These are phyloP conservation scores for Ligdia adustata DNA, from an alignment of 2,888 invertebrate genomes.

Conservation along the genomic window DNA sequence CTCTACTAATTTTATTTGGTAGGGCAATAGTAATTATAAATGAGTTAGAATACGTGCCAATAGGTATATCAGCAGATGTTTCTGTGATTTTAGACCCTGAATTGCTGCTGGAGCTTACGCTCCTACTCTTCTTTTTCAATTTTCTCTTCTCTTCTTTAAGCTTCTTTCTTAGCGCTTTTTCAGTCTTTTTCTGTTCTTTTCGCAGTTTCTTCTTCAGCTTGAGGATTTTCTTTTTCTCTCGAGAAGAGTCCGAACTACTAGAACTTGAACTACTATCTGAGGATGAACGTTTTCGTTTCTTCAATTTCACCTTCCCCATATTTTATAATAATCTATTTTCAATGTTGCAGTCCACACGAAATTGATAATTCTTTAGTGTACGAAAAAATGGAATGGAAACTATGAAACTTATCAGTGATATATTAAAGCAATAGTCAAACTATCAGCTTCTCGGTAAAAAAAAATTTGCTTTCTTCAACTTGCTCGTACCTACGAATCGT, in stretches of 20 bases:
- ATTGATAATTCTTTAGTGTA: too few species aligned
- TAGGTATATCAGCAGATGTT: constrained; percentile 68
- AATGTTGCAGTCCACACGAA: too few species aligned
- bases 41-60: constrained; percentile 64
- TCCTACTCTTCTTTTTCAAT: constrained; percentile 60
- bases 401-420: too few species aligned
- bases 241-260: constrained; percentile 73
- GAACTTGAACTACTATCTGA: constrained; percentile 65
- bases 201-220: constrained; percentile 83
- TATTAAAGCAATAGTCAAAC: too few species aligned
- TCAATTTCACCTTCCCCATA: constrained; percentile 76
- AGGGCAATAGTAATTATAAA: too few species aligned
- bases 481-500: too few species aligned
- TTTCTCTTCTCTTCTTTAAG: constrained; percentile 74
- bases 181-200: constrained; percentile 80
- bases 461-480: too few species aligned
- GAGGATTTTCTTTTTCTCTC: constrained; percentile 77
- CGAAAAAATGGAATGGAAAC: too few species aligned
- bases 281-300: constrained; percentile 62
- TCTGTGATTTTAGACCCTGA: constrained; percentile 44
- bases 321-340: too few species aligned
- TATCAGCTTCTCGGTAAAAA: too few species aligned
- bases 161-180: constrained; percentile 80
- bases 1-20: too few species aligned
- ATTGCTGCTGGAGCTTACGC: constrained; percentile 50